A percentile compares a stretch with the other conserved stretches of the same genome.
Evolutionary conservation across 2,113 vertebrate species (phyloP).

Genomic region (human (Homo sapiens)): DNA sequence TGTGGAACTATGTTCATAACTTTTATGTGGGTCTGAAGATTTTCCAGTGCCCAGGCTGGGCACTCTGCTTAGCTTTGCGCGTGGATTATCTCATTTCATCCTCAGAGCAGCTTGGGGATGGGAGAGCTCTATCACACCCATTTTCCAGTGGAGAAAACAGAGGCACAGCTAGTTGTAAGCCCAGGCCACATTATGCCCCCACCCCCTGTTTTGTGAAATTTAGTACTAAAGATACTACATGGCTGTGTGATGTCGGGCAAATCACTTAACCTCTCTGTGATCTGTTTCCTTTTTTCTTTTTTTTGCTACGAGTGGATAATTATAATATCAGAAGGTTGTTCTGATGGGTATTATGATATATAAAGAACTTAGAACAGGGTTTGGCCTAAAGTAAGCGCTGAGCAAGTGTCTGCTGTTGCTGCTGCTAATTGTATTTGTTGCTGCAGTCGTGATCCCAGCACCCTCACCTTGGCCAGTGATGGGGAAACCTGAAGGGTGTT

Average conservation of each 20-base stretch:
- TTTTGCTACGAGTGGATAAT: neutral
- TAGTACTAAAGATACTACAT: neutral
- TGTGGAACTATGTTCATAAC: neutral
- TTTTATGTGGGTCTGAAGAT: neutral
- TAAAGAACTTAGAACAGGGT: neutral
- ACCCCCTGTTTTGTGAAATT: neutral
- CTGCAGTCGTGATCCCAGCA: fast-evolving
- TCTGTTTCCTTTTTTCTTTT: neutral
- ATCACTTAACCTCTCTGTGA: neutral
- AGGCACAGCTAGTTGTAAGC: neutral
- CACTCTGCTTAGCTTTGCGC: neutral
- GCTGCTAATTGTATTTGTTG: fast-evolving
- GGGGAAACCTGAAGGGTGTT: neutral
- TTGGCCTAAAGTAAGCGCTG: neutral
- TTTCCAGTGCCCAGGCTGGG: neutral
- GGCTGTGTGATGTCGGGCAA: neutral
- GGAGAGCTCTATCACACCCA: neutral
- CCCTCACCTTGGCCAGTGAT: no score
- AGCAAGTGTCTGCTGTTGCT: neutral
- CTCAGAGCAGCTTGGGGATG: neutral
- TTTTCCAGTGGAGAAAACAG: neutral
- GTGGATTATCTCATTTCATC: neutral
- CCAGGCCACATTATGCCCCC: neutral
- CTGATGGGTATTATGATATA: neutral
- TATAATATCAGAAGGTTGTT: neutral